phyloP scores from a whole-genome alignment of 2,888 invertebrate genomes.

The Cryptus viduatorius region DNA sequence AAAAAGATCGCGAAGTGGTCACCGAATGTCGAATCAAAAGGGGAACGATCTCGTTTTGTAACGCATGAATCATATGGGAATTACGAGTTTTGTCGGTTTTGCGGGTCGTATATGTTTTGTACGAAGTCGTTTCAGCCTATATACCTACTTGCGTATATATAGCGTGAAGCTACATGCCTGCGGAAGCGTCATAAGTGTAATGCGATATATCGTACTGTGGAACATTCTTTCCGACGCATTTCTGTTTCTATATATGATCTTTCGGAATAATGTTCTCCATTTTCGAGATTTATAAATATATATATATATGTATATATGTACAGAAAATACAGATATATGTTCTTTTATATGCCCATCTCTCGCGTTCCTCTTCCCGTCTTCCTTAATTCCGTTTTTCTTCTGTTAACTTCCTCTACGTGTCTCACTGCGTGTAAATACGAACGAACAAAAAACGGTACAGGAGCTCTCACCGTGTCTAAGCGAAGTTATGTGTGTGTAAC shows the following conservation, averaged over 20 bases:
- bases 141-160: constrained; percentile 38
- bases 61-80: constrained; percentile 26
- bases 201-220: neutral
- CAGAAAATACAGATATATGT: too few relatives aligned
- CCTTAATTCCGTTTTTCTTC: constrained; percentile 26
- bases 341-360: neutral
- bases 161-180: constrained; percentile 44
- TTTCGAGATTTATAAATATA: neutral
- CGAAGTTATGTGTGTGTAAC: neutral
- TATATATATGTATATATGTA: too few relatives aligned
- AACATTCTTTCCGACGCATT: constrained; percentile 17
- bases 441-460: constrained; percentile 60
- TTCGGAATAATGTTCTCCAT: constrained; percentile 29
- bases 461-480: constrained; percentile 12
- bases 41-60: constrained; percentile 34
- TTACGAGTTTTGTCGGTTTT: constrained; percentile 33
- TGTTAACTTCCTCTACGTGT: constrained; percentile 55
- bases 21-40: constrained; percentile 1
- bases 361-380: constrained; percentile 25
- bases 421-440: constrained; percentile 19
- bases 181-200: constrained; percentile 30
- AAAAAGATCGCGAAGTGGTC: constrained; percentile 28
- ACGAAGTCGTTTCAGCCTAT: constrained; percentile 54
- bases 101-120: constrained; percentile 13
- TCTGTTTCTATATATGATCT: neutral